These are phyloP conservation scores for Plectrocnemia conspersa DNA, from an alignment of 1,140 invertebrate genomes.

Conservation along the genomic window DNA sequence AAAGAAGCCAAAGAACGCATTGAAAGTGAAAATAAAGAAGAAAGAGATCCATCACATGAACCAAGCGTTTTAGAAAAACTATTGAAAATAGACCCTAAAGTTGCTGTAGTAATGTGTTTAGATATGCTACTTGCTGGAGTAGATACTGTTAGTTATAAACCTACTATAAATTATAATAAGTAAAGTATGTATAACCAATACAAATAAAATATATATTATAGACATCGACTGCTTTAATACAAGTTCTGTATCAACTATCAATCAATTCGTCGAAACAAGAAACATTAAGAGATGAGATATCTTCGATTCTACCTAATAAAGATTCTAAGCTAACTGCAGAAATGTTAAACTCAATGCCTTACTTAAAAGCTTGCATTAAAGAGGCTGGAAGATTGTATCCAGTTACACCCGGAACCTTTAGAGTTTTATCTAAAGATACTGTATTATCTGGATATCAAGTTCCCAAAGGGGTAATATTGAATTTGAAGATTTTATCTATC, in stretches of 20 bases:
- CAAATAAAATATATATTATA: slow-evolving; percentile 25
- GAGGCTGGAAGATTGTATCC: slow-evolving; percentile 57
- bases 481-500: slow-evolving; percentile 2
- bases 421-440: slow-evolving; percentile 51
- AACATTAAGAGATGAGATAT: slow-evolving; percentile 53
- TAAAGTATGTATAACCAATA: background rate
- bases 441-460: slow-evolving; percentile 54
- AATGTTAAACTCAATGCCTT: slow-evolving; percentile 52
- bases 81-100: slow-evolving; percentile 49
- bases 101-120: slow-evolving; percentile 59
- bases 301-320: slow-evolving; percentile 44
- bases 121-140: slow-evolving; percentile 72
- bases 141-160: slow-evolving; percentile 66
- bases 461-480: slow-evolving; percentile 58
- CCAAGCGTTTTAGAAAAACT: slow-evolving; percentile 54
- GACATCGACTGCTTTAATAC: slow-evolving; percentile 39
- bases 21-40: slow-evolving; percentile 7
- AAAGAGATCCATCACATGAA: slow-evolving; percentile 37
- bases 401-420: slow-evolving; percentile 48
- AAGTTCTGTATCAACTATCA: slow-evolving; percentile 53
- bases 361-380: slow-evolving; percentile 61
- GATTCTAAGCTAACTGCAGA: slow-evolving; percentile 50
- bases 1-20: slow-evolving; percentile 41
- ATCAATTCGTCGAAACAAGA: slow-evolving; percentile 52
- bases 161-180: no score